Percentiles rank a stretch among this genome's conserved stretches.
Conservation (phyloP, 2,113 vertebrate genomes). For the Thinocorus orbignyianus region DNA sequence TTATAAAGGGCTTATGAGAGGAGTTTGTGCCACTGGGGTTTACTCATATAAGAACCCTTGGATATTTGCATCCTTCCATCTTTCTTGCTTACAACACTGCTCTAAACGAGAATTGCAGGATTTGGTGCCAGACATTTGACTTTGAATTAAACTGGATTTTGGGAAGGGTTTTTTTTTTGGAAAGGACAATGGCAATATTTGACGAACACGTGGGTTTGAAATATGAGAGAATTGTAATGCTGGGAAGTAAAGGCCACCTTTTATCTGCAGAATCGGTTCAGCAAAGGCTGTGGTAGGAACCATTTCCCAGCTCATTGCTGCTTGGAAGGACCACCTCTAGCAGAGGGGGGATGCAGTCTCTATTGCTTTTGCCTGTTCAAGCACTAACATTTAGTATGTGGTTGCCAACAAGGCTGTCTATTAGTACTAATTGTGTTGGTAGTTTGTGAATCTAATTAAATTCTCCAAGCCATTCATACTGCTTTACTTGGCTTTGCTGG, state of each 20-base stretch:
- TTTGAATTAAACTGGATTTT: background rate
- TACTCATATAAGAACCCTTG: background rate
- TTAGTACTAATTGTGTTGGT: background rate
- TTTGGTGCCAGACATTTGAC: background rate
- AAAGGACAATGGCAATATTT: background rate
- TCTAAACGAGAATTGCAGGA: background rate
- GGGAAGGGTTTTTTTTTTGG: background rate
- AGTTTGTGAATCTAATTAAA: background rate
- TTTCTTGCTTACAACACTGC: background rate
- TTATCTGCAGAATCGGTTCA: background rate
- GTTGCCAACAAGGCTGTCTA: background rate
- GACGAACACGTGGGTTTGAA: background rate
- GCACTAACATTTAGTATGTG: background rate
- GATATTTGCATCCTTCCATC: background rate
- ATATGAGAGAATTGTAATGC: background rate
- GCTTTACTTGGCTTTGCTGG: background rate
- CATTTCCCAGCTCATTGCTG: accelerated
- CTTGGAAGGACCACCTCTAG: background rate
- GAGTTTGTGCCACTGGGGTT: background rate
- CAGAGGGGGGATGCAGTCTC: background rate
- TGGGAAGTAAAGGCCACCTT: background rate
- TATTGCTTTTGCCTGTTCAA: accelerated
- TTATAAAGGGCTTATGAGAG: background rate
- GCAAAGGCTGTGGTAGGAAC: background rate
- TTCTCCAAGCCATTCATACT: background rate